Evolutionary conservation across 2,113 vertebrate species (phyloP).

Genomic region (Mesembrinibis cayennensis): DNA sequence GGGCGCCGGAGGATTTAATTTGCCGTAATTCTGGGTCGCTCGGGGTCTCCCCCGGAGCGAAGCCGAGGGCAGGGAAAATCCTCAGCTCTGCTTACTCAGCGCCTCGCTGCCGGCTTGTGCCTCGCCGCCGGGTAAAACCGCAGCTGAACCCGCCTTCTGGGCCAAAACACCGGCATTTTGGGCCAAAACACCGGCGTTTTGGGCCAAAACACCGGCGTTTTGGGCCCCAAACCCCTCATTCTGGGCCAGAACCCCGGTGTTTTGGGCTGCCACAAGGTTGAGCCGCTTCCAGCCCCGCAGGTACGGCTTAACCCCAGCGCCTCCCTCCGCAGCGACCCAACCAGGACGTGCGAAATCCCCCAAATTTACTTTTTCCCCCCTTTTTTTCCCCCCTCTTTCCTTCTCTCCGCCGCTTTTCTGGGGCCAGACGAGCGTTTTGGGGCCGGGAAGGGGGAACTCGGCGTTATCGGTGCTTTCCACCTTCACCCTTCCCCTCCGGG

Average conservation of each 20-base stretch:
- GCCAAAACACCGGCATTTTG: not conserved
- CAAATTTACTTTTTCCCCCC: not conserved
- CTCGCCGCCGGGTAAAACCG: not conserved
- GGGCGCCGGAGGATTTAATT: not conserved
- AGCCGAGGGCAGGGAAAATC: not conserved
- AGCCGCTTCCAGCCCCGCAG: not conserved
- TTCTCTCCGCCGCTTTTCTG: not conserved
- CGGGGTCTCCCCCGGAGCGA: not conserved
- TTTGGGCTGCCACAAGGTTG: not conserved
- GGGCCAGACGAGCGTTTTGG: too few relatives aligned
- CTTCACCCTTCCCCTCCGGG: too few relatives aligned
- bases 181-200: not conserved
- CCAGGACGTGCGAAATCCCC: rapidly evolving
- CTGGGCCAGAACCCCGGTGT: rapidly evolving
- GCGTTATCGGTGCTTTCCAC: not conserved
- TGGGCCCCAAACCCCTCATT: not conserved
- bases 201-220: not conserved
- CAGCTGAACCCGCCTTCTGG: not conserved
- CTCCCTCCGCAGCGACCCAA: not conserved
- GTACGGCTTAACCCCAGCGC: not conserved
- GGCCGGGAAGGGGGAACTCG: not conserved
- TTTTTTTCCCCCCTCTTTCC: not conserved
- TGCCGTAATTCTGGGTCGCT: not conserved
- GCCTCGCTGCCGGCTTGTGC: not conserved
- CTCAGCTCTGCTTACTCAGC: not conserved